Evolutionary conservation across 2,888 invertebrate genomes (phyloP), one percentile per base, ranked within the genome.

Genomic region (Caenorhabditis sp.): DNA sequence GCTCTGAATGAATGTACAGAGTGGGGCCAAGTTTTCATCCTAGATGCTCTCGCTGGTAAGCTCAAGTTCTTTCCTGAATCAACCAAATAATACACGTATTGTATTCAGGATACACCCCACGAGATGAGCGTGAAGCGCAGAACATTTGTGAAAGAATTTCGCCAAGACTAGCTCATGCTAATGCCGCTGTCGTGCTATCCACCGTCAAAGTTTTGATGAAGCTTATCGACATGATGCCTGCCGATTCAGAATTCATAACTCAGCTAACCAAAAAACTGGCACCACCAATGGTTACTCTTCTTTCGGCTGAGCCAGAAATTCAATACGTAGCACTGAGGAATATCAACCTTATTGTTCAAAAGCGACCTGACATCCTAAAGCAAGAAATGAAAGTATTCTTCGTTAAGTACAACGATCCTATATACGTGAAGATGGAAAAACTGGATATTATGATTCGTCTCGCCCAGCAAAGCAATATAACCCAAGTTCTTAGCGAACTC

Each of bases 371-470:
- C 80, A 98, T 99, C 88, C 93, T 99, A 56, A 99, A 99, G 92
- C 97, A 98, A 91, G 99, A 99, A 93, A 98, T 99, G 98, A 99
- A 99, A 94, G 88, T 96, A 68, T 99, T 99, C 94, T 99, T 99
- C 92, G 99, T 99, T 44, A 99, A 99, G 92, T 99, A 99, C 94
- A 99, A 99, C 93, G 99, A 99, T 93, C 99, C 99, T 0, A 99
- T 99, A 92, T 99, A 99, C 93, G 99, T 99, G 53, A 99, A 99
- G 92, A 94, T 99, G 82, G 99, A 99, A 92, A 99, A 99, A 92
- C 92, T 99, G 89, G 99, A 99, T 92, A 99, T 99, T 76, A 99
- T 99, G 98, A 99, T 99, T 90, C 95, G 99, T 18, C 94, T 99
- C 87, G 98, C 99, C 18, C 97, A 97, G 55, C 97, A 98, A 92